Evolutionary conservation across 2,888 invertebrate species (phyloP).

Genomic region (Ectemnius cavifrons): DNA sequence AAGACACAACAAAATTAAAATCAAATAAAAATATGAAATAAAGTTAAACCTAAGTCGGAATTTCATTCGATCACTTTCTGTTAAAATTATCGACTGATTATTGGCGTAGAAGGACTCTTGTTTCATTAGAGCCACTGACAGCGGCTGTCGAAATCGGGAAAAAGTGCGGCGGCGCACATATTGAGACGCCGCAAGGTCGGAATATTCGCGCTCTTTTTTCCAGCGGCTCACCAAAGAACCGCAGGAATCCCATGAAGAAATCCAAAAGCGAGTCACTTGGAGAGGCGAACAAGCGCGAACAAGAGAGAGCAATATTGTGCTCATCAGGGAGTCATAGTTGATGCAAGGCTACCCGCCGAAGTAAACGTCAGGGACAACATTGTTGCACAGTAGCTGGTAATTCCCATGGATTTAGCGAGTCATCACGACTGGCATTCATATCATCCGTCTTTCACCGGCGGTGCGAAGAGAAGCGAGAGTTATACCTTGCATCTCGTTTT

Average conservation of each 20-base stretch:
- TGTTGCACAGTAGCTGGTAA: conserved; percentile 36
- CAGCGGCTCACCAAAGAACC: conserved; percentile 56
- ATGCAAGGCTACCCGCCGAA: conserved; percentile 36
- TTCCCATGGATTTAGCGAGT: conserved; percentile 39
- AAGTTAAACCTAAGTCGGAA: too few species aligned
- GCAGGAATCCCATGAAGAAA: conserved; percentile 58
- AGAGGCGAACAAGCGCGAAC: conserved; percentile 5
- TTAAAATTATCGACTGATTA: too few species aligned
- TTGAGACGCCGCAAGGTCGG: conserved; percentile 39
- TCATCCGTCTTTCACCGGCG: background rate
- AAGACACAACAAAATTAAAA: too few species aligned
- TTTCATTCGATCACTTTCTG: too few species aligned
- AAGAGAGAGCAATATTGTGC: conserved; percentile 7
- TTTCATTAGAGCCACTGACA: too few species aligned
- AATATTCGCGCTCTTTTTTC: conserved; percentile 48
- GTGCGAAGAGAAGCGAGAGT: too few species aligned
- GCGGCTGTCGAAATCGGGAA: too few species aligned
- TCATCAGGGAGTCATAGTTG: conserved; percentile 21
- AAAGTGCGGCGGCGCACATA: too few species aligned
- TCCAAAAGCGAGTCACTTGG: conserved; percentile 31
- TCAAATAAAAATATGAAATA: too few species aligned
- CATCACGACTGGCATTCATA: background rate
- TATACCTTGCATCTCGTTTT: too few species aligned
- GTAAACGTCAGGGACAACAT: conserved; percentile 45
- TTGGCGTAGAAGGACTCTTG: too few species aligned